Conservation (phyloP, 2,888 invertebrate species). For the Bombylius major region DNA sequence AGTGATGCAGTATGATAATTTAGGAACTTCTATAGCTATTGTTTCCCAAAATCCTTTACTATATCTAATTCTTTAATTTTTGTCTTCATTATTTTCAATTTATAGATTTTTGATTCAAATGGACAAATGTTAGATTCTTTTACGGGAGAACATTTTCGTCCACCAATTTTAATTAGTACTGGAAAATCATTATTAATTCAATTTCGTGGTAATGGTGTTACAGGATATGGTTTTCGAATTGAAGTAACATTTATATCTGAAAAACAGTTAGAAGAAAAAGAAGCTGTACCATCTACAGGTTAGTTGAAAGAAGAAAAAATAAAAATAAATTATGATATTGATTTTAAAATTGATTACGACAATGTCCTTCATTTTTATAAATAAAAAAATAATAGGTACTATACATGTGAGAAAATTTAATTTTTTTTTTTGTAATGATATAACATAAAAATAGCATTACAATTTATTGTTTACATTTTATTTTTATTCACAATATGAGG, state of each 20-base stretch:
- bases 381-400: no score
- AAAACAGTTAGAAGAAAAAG: slow-evolving; percentile 30
- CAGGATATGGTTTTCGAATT: slow-evolving; percentile 52
- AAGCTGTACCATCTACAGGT: slow-evolving; percentile 33
- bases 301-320: slow-evolving; percentile 3
- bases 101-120: slow-evolving; percentile 53
- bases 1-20: no score
- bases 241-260: slow-evolving; percentile 38
- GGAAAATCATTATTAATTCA: slow-evolving; percentile 49
- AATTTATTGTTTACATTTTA: no score
- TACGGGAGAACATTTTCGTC: slow-evolving; percentile 53
- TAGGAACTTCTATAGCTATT: no score
- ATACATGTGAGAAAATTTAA: no score
- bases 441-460: no score
- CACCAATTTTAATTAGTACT: slow-evolving; percentile 50
- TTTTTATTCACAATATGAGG: no score
- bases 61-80: no score
- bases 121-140: slow-evolving; percentile 51
- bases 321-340: no score
- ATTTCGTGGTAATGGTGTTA: slow-evolving; percentile 58
- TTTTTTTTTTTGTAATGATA: no score
- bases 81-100: no score
- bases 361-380: background rate
- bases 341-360: background rate
- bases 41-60: no score